These are phyloP conservation scores for Chiroxiphia lanceolata DNA, from an alignment of 2,797 vertebrate species.

Conservation along the genomic window DNA sequence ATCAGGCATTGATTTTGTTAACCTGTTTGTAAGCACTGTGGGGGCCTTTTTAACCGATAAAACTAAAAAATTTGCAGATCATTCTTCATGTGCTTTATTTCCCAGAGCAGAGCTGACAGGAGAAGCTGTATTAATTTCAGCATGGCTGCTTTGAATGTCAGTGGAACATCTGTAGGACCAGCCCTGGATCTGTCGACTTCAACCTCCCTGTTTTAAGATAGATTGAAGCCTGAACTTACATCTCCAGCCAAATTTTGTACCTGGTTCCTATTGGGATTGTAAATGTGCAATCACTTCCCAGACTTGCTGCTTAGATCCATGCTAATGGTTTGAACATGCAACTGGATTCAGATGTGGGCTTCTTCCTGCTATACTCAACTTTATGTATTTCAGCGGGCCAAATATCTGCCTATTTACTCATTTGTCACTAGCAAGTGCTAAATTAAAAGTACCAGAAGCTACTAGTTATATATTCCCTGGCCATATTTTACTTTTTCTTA, in stretches of 20 bases:
- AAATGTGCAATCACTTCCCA: background rate
- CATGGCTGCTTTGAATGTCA: background rate
- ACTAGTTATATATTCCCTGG: background rate
- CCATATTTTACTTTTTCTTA: background rate
- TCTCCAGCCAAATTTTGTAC: conserved; percentile 38
- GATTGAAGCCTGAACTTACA: background rate
- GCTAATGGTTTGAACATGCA: background rate
- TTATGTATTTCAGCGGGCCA: background rate
- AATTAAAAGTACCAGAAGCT: background rate
- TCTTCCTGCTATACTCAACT: background rate
- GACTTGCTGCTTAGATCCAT: background rate
- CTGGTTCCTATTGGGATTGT: conserved; percentile 16
- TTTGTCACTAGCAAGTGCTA: background rate
- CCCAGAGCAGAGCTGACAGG: conserved; percentile 43
- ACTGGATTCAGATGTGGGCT: conserved; percentile 8
- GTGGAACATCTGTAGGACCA: conserved; percentile 42
- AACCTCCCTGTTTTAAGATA: background rate
- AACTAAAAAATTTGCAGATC: conserved; percentile 48
- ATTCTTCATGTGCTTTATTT: conserved; percentile 55
- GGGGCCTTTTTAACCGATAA: conserved; percentile 59
- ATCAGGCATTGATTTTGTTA: conserved; percentile 74
- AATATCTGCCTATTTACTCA: background rate
- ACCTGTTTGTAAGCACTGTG: conserved; percentile 58
- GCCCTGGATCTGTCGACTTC: background rate
- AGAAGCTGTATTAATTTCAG: conserved; percentile 24